A percentile compares a stretch with the other conserved stretches of the same genome.
phyloP scores from a whole-genome alignment of 2,113 vertebrate genomes.

The Chaetodon auriga region DNA sequence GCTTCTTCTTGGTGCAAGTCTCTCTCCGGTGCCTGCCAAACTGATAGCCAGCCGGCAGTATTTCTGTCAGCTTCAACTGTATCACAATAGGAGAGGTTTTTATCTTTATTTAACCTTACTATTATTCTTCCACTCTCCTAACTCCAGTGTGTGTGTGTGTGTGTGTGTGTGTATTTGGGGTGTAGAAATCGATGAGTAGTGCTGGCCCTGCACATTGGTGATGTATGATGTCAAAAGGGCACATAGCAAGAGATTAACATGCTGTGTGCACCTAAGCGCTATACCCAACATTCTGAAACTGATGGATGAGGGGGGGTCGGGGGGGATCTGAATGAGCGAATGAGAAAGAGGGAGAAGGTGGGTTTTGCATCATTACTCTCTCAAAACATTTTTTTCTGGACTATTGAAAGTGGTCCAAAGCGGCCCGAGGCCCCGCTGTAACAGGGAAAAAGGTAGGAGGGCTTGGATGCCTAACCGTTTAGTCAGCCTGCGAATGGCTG shows the following conservation, averaged over 20 bases:
- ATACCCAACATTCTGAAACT: constrained; percentile 35
- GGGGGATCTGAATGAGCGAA: constrained; percentile 10
- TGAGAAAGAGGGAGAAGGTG: constrained; percentile 4
- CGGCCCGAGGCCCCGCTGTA: not conserved
- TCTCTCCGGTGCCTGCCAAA: constrained; percentile 22
- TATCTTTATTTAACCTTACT: constrained; percentile 41
- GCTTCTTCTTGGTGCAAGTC: constrained; percentile 26
- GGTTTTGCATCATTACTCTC: constrained; percentile 35
- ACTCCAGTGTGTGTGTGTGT: constrained; percentile 12
- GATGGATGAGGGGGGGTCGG: not conserved
- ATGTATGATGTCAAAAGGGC: constrained; percentile 79
- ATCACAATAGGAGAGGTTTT: constrained; percentile 49
- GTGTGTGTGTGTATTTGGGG: constrained; percentile 13
- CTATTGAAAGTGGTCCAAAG: constrained; percentile 23
- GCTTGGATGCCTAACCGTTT: not conserved
- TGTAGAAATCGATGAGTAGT: constrained; percentile 57
- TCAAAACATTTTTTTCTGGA: constrained; percentile 45
- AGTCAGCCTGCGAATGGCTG: not conserved
- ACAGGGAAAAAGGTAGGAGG: not conserved
- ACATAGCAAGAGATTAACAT: constrained; percentile 71
- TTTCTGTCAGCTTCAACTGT: constrained; percentile 35
- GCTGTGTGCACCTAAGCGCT: constrained; percentile 46
- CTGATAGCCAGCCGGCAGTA: constrained; percentile 31
- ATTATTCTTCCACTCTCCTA: constrained; percentile 29
- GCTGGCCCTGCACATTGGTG: constrained; percentile 67